These are phyloP conservation scores for Lepidurus arcticus DNA, from an alignment of 1,140 invertebrate genomes.

Conservation along the genomic window DNA sequence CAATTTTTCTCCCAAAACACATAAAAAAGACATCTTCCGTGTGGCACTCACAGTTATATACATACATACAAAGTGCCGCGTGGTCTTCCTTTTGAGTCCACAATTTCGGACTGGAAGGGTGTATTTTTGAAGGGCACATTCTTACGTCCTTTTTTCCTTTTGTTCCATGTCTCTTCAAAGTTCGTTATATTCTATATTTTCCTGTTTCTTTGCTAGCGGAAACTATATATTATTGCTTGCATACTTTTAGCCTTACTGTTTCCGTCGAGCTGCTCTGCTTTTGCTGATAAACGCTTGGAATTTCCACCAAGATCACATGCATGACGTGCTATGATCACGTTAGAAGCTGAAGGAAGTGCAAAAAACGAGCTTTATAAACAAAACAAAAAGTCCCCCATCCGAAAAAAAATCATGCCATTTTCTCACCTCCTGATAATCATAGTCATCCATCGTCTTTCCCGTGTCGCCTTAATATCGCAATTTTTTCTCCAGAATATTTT, in stretches of 20 bases:
- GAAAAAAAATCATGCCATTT: neutral
- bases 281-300: neutral
- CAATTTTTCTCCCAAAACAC: neutral
- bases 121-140: neutral
- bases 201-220: neutral
- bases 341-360: neutral
- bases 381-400: neutral
- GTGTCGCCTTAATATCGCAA: neutral
- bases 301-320: neutral
- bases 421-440: neutral
- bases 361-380: neutral
- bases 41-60: no score
- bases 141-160: neutral
- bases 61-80: no score
- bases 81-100: no score
- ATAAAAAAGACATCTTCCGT: neutral
- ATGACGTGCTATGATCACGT: constrained; percentile 12
- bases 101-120: neutral
- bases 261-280: constrained; percentile 17
- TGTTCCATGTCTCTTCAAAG: neutral
- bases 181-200: neutral
- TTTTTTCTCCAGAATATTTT: neutral
- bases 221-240: neutral
- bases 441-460: neutral
- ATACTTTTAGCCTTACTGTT: neutral